Conservation (phyloP, 1,140 invertebrate species). For the Drepana arcuata region DNA sequence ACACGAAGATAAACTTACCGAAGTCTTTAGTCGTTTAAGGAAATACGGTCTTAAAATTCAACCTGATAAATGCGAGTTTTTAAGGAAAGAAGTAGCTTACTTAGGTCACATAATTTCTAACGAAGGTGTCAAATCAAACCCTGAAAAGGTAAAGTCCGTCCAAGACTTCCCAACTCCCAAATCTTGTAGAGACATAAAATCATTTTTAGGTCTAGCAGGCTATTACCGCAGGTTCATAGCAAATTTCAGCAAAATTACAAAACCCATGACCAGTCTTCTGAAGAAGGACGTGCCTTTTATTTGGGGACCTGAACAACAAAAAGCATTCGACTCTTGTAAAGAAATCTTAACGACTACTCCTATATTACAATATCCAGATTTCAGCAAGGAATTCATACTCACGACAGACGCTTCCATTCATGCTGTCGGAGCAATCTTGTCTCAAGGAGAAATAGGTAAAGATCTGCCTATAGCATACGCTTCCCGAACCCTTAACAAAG, state of each 20-base stretch:
- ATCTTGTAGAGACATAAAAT: slow-evolving; percentile 38
- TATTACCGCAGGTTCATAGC: slow-evolving; percentile 17
- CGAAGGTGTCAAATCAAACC: slow-evolving; percentile 43
- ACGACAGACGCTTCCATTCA: neutral
- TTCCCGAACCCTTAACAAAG: slow-evolving; percentile 27
- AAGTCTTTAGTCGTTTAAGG: slow-evolving; percentile 45
- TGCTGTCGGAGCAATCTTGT: slow-evolving; percentile 24
- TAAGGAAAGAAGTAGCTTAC: slow-evolving; percentile 50
- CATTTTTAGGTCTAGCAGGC: slow-evolving; percentile 34
- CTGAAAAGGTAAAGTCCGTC: slow-evolving; percentile 44
- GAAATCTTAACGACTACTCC: neutral
- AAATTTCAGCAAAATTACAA: slow-evolving; percentile 23
- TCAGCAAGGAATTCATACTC: neutral
- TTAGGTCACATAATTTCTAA: slow-evolving; percentile 41
- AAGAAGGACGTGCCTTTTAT: slow-evolving; percentile 23
- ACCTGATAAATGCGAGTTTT: slow-evolving; percentile 64
- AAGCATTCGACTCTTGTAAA: slow-evolving; percentile 23
- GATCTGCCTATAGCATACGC: slow-evolving; percentile 33
- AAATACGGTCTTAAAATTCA: slow-evolving; percentile 55
- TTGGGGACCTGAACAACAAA: slow-evolving; percentile 17
- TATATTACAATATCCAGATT: neutral
- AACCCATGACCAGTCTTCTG: slow-evolving; percentile 27
- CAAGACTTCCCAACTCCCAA: slow-evolving; percentile 38
- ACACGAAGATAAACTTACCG: slow-evolving; percentile 43
- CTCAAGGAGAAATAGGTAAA: slow-evolving; percentile 28